Percentiles rank a stretch among this genome's conserved stretches.
phyloP scores from a whole-genome alignment of 2,888 invertebrate species.

The Sialis fuliginosa region DNA sequence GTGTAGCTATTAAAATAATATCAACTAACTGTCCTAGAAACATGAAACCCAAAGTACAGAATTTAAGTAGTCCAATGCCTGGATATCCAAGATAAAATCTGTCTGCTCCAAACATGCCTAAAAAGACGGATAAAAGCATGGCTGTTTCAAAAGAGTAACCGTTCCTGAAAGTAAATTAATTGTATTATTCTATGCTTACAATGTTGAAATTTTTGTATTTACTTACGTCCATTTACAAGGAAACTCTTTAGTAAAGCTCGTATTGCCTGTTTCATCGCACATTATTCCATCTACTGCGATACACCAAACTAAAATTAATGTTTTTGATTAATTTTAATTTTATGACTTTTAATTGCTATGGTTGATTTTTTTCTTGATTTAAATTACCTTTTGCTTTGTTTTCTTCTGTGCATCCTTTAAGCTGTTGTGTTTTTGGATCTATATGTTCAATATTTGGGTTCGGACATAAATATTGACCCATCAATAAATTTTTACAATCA shows the following conservation, averaged over 20 bases:
- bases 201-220: neutral
- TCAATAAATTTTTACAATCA: constrained; percentile 52
- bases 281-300: constrained; percentile 65
- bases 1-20: constrained; percentile 87
- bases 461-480: constrained; percentile 72
- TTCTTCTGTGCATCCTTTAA: constrained; percentile 57
- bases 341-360: neutral
- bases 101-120: constrained; percentile 96
- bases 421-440: constrained; percentile 79
- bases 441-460: constrained; percentile 60
- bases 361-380: neutral
- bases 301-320: constrained; percentile 47
- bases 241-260: constrained; percentile 62
- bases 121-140: constrained; percentile 80
- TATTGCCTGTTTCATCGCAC: constrained; percentile 63
- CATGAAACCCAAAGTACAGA: constrained; percentile 92
- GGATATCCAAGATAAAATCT: constrained; percentile 98
- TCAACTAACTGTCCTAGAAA: constrained; percentile 90
- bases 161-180: constrained; percentile 44
- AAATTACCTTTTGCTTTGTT: constrained; percentile 60
- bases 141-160: constrained; percentile 88
- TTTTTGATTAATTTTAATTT: constrained; percentile 1
- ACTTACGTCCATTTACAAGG: constrained; percentile 94
- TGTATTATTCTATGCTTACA: neutral
- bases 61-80: constrained; percentile 83